Evolutionary conservation across 1,140 invertebrate species (phyloP).

Genomic region (Lordiphosa clarofinis): DNA sequence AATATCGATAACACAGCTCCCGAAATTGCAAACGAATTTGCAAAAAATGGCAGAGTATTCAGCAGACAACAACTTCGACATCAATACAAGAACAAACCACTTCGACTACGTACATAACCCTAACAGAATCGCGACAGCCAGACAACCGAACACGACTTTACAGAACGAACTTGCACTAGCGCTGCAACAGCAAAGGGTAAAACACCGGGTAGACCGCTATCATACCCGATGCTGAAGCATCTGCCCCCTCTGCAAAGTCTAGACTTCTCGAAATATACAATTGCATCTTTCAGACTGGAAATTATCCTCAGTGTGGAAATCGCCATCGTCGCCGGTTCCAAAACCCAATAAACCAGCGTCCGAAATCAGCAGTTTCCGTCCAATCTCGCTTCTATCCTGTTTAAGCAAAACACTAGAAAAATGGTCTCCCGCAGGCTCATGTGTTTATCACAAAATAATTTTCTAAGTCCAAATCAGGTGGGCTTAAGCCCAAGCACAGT

Average conservation of each 20-base stretch:
- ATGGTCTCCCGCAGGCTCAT: too few species aligned
- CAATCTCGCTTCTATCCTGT: not conserved
- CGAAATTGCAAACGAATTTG: constrained; percentile 19
- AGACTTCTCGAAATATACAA: not conserved
- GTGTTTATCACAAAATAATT: too few species aligned
- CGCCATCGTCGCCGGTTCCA: not conserved
- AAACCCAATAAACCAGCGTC: not conserved
- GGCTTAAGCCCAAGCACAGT: constrained; percentile 4
- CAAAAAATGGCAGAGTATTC: not conserved
- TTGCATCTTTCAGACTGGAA: constrained; percentile 1
- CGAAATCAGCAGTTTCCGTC: not conserved
- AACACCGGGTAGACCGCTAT: constrained; percentile 15
- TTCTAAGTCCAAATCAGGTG: not conserved
- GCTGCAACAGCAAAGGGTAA: constrained; percentile 3
- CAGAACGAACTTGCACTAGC: not conserved
- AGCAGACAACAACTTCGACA: too few species aligned
- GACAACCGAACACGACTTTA: too few species aligned
- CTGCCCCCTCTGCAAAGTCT: not conserved
- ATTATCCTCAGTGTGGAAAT: constrained; percentile 16
- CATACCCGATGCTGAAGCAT: constrained; percentile 21
- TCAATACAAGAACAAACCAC: too few species aligned
- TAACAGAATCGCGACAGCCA: too few species aligned
- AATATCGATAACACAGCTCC: constrained; percentile 2
- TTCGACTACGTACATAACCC: too few species aligned
- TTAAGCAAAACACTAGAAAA: constrained; percentile 18